A percentile compares a stretch with the other conserved stretches of the same genome.
phyloP scores from a whole-genome alignment of 2,113 vertebrate species.

The Megalops atlanticus region DNA sequence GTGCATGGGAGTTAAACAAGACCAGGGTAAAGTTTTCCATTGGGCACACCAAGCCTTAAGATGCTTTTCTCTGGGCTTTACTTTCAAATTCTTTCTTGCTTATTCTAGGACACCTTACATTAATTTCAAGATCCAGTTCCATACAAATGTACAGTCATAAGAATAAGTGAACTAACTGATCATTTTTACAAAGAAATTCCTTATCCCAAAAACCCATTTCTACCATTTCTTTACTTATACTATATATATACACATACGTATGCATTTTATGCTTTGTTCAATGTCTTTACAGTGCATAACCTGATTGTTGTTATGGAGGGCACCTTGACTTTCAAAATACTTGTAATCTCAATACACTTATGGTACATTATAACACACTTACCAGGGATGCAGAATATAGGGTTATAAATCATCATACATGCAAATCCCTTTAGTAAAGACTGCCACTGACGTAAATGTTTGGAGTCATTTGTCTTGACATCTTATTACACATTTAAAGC shows the following conservation, averaged over 20 bases:
- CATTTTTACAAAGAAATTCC: background rate
- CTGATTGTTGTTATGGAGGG: no score
- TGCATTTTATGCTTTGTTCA: background rate
- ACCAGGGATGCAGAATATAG: background rate
- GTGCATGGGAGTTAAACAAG: no score
- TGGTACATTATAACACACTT: constrained; percentile 17
- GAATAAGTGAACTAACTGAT: background rate
- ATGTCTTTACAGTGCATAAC: background rate
- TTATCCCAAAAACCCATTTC: no score
- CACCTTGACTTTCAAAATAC: no score
- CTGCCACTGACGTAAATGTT: constrained; percentile 27
- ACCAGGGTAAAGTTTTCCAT: no score
- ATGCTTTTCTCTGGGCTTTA: no score
- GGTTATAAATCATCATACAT: constrained; percentile 5
- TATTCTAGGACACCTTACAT: background rate
- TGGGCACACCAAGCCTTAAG: no score
- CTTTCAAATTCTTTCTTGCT: no score
- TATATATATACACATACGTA: background rate
- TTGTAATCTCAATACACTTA: constrained; percentile 9
- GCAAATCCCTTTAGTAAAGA: constrained; percentile 8
- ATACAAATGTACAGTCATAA: background rate
- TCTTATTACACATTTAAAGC: constrained; percentile 2
- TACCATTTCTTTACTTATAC: no score
- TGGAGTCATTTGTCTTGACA: constrained; percentile 12
- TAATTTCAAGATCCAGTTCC: background rate